A percentile compares a stretch with the other conserved stretches of the same genome.
These are phyloP conservation scores for Gila robusta DNA, from an alignment of 2,797 vertebrate species.

Conservation along the genomic window DNA sequence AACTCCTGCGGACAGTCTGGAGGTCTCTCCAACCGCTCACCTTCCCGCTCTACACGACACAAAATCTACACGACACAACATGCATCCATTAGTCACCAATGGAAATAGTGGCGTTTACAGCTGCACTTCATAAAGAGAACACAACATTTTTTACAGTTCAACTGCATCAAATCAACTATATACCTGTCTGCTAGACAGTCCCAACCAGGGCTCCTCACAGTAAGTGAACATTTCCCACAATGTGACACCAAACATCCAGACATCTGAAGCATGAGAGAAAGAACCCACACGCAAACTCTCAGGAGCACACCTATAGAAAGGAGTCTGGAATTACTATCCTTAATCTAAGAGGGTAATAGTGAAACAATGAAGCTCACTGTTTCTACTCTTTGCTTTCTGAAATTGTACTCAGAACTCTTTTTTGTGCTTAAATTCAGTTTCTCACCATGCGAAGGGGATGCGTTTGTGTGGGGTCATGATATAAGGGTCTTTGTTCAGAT, in stretches of 20 bases:
- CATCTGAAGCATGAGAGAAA: conserved; percentile 88
- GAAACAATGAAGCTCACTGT: not conserved
- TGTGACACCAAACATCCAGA: conserved; percentile 92
- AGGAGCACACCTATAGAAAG: conserved; percentile 86
- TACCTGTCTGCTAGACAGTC: conserved; percentile 85
- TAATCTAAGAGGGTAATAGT: not conserved
- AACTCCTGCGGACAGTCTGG: conserved; percentile 84
- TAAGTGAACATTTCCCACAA: conserved; percentile 94
- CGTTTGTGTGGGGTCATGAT: conserved; percentile 86
- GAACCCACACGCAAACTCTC: conserved; percentile 87
- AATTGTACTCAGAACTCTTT: not conserved
- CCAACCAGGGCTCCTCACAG: conserved; percentile 90
- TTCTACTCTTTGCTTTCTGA: not conserved
- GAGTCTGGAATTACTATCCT: not conserved
- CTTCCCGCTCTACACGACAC: conserved; percentile 82
- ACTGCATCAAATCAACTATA: not conserved
- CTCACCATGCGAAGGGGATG: conserved; percentile 91
- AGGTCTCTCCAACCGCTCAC: conserved; percentile 82
- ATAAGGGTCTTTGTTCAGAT: conserved; percentile 81
- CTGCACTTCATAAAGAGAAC: not conserved
- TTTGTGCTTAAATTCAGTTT: not conserved
- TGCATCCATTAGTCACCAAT: not conserved
- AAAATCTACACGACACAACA: conserved; percentile 77
- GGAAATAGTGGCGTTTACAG: not conserved
- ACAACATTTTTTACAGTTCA: not conserved